Conservation (phyloP, 2,113 vertebrate genomes). For the Halichoeres trimaculatus region DNA sequence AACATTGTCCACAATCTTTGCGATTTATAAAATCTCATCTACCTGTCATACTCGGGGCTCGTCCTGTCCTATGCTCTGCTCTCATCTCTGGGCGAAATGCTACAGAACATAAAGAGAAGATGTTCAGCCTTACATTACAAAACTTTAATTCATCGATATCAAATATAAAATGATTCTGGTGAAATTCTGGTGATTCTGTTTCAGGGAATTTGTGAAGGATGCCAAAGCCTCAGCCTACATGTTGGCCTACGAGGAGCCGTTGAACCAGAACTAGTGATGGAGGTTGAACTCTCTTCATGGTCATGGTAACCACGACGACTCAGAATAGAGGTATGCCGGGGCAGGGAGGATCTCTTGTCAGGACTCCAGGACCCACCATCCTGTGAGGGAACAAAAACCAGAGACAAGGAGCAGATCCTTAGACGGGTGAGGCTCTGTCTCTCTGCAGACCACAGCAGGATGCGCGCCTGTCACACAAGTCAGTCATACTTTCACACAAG, state of each 20-base stretch:
- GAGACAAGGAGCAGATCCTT: neutral
- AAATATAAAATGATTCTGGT: too few species aligned
- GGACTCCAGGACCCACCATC: slow-evolving; percentile 93
- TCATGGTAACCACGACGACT: slow-evolving; percentile 87
- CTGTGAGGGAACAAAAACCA: slow-evolving; percentile 74
- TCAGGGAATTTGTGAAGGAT: neutral
- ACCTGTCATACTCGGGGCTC: slow-evolving; percentile 83
- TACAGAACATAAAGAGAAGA: slow-evolving; percentile 46
- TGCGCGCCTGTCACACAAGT: too few species aligned
- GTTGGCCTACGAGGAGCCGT: slow-evolving; percentile 93
- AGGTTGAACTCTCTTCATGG: slow-evolving; percentile 92
- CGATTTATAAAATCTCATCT: slow-evolving; percentile 20
- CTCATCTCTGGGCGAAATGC: slow-evolving; percentile 82
- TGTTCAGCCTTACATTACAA: neutral
- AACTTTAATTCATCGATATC: too few species aligned
- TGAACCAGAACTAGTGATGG: slow-evolving; percentile 92
- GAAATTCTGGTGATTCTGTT: too few species aligned
- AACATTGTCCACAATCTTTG: too few species aligned
- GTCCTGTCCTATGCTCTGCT: slow-evolving; percentile 83
- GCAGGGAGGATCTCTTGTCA: slow-evolving; percentile 91
- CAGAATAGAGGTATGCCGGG: slow-evolving; percentile 90
- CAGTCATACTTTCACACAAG: too few species aligned
- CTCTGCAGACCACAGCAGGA: too few species aligned
- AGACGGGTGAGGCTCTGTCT: neutral
- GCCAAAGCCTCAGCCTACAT: slow-evolving; percentile 78